Conservation (phyloP, 2,888 invertebrate species). For the Diarsia brunnea region DNA sequence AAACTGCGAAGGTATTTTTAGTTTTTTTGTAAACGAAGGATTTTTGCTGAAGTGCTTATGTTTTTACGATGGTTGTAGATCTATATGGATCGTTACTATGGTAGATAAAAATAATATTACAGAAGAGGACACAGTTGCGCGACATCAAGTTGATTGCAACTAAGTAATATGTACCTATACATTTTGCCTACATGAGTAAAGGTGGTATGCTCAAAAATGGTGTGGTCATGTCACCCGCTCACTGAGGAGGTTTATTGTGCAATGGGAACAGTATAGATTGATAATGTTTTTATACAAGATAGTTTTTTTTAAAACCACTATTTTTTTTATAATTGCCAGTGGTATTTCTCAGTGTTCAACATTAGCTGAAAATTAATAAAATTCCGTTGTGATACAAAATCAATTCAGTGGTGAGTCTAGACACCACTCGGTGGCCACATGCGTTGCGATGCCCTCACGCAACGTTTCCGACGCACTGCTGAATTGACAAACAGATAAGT, state of each 20-base stretch:
- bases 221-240: not conserved
- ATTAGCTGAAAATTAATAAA: not conserved
- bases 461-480: conserved; percentile 39
- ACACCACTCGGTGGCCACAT: conserved; percentile 6
- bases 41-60: not conserved
- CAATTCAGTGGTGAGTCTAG: conserved; percentile 39
- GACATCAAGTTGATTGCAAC: too few relatives aligned
- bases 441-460: conserved; percentile 59
- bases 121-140: not conserved
- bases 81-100: not conserved
- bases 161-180: too few relatives aligned
- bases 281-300: too few relatives aligned
- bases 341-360: too few relatives aligned
- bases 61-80: not conserved
- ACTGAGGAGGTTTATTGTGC: not conserved
- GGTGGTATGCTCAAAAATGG: too few relatives aligned
- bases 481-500: conserved; percentile 27
- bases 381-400: not conserved
- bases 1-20: conserved; percentile 4
- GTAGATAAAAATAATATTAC: not conserved
- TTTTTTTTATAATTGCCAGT: too few relatives aligned
- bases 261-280: not conserved
- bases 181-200: not conserved
- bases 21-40: conserved; percentile 6
- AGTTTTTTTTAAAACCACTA: too few relatives aligned